A percentile compares a stretch with the other conserved stretches of the same genome.
These are phyloP conservation scores for Labrus mixtus DNA, from an alignment of 2,113 vertebrate species.

Conservation along the genomic window DNA sequence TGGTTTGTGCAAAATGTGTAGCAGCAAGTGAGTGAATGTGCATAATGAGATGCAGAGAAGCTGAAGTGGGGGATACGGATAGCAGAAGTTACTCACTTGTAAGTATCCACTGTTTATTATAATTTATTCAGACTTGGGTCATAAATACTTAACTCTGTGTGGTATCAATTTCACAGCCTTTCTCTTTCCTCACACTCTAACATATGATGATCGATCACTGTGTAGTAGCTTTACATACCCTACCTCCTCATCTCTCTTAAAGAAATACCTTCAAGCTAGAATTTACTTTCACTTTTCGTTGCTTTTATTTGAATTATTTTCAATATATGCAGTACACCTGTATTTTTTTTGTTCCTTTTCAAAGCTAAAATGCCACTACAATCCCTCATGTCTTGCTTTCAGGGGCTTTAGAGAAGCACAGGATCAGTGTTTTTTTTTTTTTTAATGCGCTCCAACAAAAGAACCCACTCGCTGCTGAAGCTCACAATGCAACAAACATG, in stretches of 20 bases:
- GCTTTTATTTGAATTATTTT: constrained; percentile 14
- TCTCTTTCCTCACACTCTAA: not conserved
- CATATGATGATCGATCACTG: not conserved
- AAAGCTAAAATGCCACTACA: constrained; percentile 35
- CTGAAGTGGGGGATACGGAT: constrained; percentile 5
- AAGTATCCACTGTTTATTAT: constrained; percentile 43
- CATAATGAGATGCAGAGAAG: constrained; percentile 38
- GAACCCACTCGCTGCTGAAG: constrained; percentile 54
- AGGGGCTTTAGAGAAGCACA: constrained; percentile 44
- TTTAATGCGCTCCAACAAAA: constrained; percentile 55
- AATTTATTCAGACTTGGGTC: constrained; percentile 51
- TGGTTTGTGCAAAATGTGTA: constrained; percentile 25
- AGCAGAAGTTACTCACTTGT: constrained; percentile 37
- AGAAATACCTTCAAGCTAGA: constrained; percentile 4
- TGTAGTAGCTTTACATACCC: not conserved
- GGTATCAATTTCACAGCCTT: constrained; percentile 33
- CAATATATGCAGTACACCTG: constrained; percentile 8
- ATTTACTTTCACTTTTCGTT: constrained; percentile 28
- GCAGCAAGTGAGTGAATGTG: constrained; percentile 16
- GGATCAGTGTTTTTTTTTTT: constrained; percentile 44
- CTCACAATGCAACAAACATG: constrained; percentile 72
- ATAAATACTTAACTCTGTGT: constrained; percentile 51
- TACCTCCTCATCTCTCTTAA: not conserved
- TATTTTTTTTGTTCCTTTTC: constrained; percentile 28
- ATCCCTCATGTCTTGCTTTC: constrained; percentile 47